Base-by-base conservation (phyloP, 2,797 vertebrate species). In the Arrhamphus sclerolepis region DNA sequence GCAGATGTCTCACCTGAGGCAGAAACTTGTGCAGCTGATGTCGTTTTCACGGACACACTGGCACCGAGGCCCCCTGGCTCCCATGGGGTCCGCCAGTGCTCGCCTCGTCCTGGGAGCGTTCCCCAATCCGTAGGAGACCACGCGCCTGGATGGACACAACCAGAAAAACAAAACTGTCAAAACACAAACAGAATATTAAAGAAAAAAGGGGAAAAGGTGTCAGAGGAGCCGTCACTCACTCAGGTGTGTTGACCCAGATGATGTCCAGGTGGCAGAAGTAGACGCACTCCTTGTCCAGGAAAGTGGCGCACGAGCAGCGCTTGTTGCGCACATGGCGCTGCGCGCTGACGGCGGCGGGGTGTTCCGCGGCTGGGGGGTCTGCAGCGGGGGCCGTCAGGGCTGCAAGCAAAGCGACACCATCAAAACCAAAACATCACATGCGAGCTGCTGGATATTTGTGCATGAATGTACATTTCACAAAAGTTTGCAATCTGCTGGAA, bases 211-310 rank as follows among this genome's bases (percentile, higher is more conserved):
- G 20, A 21, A 48, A 16, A 28, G 40, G 14, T n/a, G n/a, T 28
- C 19, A 18, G 13, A 26, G 26, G 9, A 39, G 34, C 21, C 6
- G 3, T 26, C n/a, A 70, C 95, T 94, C 80, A 98, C 97, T 97
- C 96, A 7, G 97, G 96, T 44, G 97, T 98, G 94, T 98, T 98
- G 92, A 99, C 94, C 97, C 97, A 98, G 62, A 99, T 98, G 86
- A 99, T 98, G 90, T 99, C 97, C 75, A 99, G 91, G 89, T 99
- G 97, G 85, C 97, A 99, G 91, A 96, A 99, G 87, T 98, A 99
- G 64, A 98, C 95, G 56, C 97, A 99, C 83, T 98, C 97, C 67
- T 97, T 96, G 78, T 98, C 97, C 85, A 95, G 81, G 82, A 98
- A 91, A 5, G 93, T 93, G 0, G 95, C 94, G 72, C 96, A 99